These are phyloP conservation scores for Platalea minor DNA, from an alignment of 2,797 vertebrate genomes.

Conservation along the genomic window DNA sequence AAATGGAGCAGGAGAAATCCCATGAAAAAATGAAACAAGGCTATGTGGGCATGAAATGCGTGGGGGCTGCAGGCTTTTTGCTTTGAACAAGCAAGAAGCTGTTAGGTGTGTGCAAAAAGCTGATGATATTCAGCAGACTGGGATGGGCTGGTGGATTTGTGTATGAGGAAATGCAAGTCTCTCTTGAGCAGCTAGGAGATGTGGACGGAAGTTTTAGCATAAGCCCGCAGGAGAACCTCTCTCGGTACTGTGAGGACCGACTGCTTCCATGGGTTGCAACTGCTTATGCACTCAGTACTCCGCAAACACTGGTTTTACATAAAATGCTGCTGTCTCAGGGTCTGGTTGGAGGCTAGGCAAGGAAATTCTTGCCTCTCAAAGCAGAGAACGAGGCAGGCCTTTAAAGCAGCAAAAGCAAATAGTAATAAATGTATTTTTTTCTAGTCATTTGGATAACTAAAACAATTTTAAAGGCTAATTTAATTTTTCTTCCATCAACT, in stretches of 20 bases:
- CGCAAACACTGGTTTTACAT: background rate
- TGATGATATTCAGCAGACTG: background rate
- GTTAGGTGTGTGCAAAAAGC: background rate
- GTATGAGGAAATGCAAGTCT: background rate
- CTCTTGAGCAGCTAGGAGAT: background rate
- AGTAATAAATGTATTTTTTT: background rate
- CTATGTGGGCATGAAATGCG: background rate
- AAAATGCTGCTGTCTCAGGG: background rate
- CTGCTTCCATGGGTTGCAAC: background rate
- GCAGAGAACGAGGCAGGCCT: background rate
- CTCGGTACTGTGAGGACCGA: fast-evolving
- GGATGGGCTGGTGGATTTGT: background rate
- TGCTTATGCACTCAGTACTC: background rate
- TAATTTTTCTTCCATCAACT: background rate
- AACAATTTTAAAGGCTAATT: background rate
- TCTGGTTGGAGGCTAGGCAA: background rate
- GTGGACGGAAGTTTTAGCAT: background rate
- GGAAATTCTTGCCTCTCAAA: background rate
- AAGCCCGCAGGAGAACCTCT: background rate
- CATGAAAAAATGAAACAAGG: background rate
- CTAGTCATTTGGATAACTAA: background rate
- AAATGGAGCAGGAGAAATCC: background rate
- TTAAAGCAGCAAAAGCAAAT: background rate
- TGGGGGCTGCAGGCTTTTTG: background rate
- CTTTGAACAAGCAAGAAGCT: background rate